Evolutionary conservation across 2,888 invertebrate species (phyloP).

Genomic region (Drosophila anomelani): DNA sequence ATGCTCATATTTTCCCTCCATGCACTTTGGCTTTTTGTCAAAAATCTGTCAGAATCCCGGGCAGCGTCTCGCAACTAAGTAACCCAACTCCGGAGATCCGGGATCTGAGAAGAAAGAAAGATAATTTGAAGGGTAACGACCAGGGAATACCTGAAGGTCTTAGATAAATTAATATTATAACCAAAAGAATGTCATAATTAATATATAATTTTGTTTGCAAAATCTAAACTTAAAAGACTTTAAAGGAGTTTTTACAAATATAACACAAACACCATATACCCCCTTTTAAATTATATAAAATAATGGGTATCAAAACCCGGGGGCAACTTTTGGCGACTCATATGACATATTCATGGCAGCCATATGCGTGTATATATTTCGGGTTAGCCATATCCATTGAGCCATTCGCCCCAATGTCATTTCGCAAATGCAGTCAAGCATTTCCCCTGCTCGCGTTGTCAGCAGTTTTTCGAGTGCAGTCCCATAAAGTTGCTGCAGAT

Average conservation of each 20-base stretch:
- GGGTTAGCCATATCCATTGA: conserved; percentile 37
- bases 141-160: background rate
- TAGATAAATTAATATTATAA: too few relatives aligned
- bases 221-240: too few relatives aligned
- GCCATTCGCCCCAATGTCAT: conserved; percentile 16
- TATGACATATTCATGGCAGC: conserved; percentile 70
- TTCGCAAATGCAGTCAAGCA: conserved; percentile 56
- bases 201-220: background rate
- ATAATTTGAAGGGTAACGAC: background rate
- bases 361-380: conserved; percentile 49
- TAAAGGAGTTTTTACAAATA: background rate
- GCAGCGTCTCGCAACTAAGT: conserved; percentile 41
- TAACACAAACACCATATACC: background rate
- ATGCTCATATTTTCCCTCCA: conserved; percentile 53
- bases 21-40: conserved; percentile 80
- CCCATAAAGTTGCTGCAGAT: conserved; percentile 59
- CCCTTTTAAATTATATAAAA: background rate
- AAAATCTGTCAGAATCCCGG: conserved; percentile 52
- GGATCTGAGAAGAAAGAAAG: background rate
- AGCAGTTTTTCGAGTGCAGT: conserved; percentile 56
- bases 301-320: background rate
- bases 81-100: conserved; percentile 22
- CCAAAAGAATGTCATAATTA: background rate
- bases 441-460: conserved; percentile 43
- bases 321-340: conserved; percentile 36